These are phyloP conservation scores for Empidonax alnorum DNA, from an alignment of 2,113 vertebrate genomes.

Conservation along the genomic window DNA sequence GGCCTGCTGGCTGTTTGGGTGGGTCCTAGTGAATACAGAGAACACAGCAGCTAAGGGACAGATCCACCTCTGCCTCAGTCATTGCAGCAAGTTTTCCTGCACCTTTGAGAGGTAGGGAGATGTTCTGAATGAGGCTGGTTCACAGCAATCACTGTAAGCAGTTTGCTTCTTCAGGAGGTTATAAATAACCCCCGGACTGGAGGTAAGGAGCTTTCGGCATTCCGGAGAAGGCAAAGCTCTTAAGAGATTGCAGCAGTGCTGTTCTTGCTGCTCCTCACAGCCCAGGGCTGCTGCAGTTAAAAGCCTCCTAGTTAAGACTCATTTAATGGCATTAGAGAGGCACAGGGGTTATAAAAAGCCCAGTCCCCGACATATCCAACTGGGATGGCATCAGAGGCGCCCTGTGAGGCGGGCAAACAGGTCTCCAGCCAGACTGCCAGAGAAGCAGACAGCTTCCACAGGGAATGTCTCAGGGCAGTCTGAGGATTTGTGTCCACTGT, in stretches of 20 bases:
- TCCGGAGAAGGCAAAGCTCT: conserved; percentile 46
- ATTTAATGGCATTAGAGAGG: conserved; percentile 30
- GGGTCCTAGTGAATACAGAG: neutral
- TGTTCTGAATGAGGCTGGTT: neutral
- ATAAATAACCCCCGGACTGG: conserved; percentile 47
- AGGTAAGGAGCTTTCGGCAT: conserved; percentile 52
- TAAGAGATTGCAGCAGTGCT: conserved; percentile 17
- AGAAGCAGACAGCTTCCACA: neutral
- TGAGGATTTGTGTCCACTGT: accelerated
- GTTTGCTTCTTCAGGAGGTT: conserved; percentile 1
- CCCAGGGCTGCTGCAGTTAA: neutral
- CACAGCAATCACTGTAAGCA: neutral
- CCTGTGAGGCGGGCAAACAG: neutral
- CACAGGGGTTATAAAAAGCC: conserved; percentile 25
- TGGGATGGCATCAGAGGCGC: neutral
- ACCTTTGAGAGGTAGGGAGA: neutral
- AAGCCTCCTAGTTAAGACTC: conserved; percentile 46
- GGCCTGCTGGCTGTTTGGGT: neutral
- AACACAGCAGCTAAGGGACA: neutral
- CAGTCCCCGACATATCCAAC: neutral
- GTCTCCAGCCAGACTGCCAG: neutral
- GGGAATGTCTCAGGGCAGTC: neutral
- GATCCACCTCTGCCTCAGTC: neutral
- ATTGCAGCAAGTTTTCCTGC: neutral
- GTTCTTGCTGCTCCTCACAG: neutral